Base-by-base conservation (phyloP, 2,113 vertebrate genomes). In the Leptobrachium ailaonicum region DNA sequence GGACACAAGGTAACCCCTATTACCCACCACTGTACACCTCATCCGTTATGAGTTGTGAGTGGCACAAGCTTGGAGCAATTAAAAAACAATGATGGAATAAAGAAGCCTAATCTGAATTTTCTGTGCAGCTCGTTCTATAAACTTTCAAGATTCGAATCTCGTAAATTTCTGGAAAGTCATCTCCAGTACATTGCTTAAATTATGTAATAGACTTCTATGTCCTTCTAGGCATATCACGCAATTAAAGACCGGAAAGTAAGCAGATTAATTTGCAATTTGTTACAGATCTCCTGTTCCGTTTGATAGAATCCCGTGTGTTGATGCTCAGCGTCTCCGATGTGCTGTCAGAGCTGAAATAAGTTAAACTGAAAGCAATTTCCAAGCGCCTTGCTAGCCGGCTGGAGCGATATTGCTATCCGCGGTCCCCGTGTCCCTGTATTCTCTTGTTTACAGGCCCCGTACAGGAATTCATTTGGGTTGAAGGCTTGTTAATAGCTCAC, bases 391-490 rank as follows among this genome's bases (percentile, higher is more conserved):
- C 53, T 66, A 66, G 78, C 50, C 78, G 43, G 14, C 73, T 60
- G 47, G 50, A 53, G 41, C 41, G 53, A 9, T 12, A 50, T 62
- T 74, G n/a, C 53, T 41, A 9, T 32, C 8, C 45, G 66, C n/a
- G 14, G 50, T 60, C 42, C 71, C 71, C 71, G 20, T 73, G 50
- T 74, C 41, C 72, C 71, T 41, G 12, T 74, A 47, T 80, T 80
- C 78, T 74, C 78, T 68, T 80, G 78, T 80, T 80, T 80, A 80
- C 78, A 80, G 64, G 67, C 62, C 64, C 66, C 74, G 78, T 74
- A 80, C 41, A 80, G 71, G 53, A 80, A 80, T 80, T 74, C 71
- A 80, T 80, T 73, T 71, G 71, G 74, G 78, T 68, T 80, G 78
- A 80, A 80, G 66, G 71, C 63, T 80, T 80, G 78, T 80, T 74